Evolutionary conservation across 2,113 vertebrate genomes (phyloP), one percentile per base, ranked within the genome.

Genomic region (Bos javanicus): DNA sequence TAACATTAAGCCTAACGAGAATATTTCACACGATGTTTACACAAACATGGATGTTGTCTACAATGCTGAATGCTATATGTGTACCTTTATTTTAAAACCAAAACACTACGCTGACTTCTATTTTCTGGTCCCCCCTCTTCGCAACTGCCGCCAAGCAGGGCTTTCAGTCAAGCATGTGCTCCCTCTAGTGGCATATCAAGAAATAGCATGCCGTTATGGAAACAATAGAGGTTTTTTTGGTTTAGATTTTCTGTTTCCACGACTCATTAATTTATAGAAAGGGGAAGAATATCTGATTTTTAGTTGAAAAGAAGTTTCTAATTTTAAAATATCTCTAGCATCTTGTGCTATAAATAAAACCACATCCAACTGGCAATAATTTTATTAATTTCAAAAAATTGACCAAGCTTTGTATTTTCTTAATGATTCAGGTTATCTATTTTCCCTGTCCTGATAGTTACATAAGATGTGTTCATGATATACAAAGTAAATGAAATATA

Each of bases 141-240:
- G 11, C 28, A 80, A 1, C 16, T 23, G 50, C 1, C 5, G 14
- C 28, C 64, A 52, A 15, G 16, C n/a, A 50, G 28, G 21, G 48
- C 33, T 89, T 90, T 94, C 50, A 81, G 1, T 82, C 90, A 93
- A 95, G 96, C 76, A 78, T 76, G 4, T 86, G 1, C 84, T 95
- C 98, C 92, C 98, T 97, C 98, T 97, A 64, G 96, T 98, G 98
- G 93, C 5, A 7, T 0, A 0, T 80, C 3, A 83, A 81, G 56
- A 97, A 98, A 92, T 89, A 8, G 0, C 95, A 95, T 13, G 26
- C 12, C 26, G 26, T 33, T 67, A n/a, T 54, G 36, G 11, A 64
- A 92, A 95, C 46, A 13, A 13, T 36, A 7, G 4, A 86, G 4
- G 3, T 43, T 71, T 90, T 82, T 36, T 46, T 90, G 54, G 33